Conservation (phyloP, 2,797 vertebrate genomes). For the Lepus oiostolus region DNA sequence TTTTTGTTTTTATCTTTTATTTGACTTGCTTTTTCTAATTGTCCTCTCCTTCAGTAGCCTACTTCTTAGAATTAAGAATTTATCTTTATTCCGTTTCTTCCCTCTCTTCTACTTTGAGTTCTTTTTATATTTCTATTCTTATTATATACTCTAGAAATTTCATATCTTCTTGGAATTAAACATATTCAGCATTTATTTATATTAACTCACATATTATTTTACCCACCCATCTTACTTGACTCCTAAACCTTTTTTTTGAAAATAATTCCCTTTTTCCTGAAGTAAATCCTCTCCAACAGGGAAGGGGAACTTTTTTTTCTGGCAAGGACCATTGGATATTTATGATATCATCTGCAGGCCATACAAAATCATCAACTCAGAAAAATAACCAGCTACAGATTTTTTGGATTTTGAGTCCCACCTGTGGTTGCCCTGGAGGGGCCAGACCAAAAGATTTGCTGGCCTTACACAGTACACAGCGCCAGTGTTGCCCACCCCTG, state of each 20-base stretch:
- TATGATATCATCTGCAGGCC: too few species aligned
- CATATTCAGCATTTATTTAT: background rate
- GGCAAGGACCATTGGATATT: too few species aligned
- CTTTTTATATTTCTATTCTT: background rate
- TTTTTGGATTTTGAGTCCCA: too few species aligned
- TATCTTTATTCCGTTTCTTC: background rate
- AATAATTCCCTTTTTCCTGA: conserved; percentile 37
- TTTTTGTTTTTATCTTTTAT: conserved; percentile 23
- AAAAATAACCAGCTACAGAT: too few species aligned
- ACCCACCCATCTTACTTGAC: conserved; percentile 43
- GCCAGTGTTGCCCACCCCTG: too few species aligned
- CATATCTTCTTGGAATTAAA: background rate
- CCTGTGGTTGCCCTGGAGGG: too few species aligned
- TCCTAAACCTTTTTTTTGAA: conserved; percentile 19
- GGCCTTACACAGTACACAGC: too few species aligned
- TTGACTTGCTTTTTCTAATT: conserved; percentile 31
- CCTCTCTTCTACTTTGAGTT: background rate
- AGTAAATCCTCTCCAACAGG: background rate
- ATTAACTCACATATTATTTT: conserved; percentile 8
- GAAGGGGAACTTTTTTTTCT: too few species aligned
- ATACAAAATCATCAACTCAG: too few species aligned
- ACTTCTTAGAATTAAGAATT: background rate
- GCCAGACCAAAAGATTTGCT: too few species aligned
- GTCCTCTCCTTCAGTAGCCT: background rate
- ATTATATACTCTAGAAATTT: conserved; percentile 80